Evolutionary conservation across 2,113 vertebrate species (phyloP), one percentile per base, ranked within the genome.

Genomic region (Clarias magur): DNA sequence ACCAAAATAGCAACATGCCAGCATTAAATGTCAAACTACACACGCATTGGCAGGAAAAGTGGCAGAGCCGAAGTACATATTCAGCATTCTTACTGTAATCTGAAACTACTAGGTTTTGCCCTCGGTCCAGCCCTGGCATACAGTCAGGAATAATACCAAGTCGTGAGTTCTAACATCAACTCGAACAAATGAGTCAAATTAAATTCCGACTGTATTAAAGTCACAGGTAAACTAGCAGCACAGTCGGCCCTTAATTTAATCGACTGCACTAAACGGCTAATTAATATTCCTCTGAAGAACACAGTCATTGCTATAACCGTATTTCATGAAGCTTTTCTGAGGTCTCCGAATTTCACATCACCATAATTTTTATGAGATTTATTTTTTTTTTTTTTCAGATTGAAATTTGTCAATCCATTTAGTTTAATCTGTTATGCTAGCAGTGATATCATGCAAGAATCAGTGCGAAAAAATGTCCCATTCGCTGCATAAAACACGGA

Each of bases 401-500:
- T 82, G 34, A 65, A 78, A 56, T 82, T 9, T 27, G 17, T 53
- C 8, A 42, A 83, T 70, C 80, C 42, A n/a, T 75, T 53, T 83
- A 38, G 68, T 30, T 87, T 34, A 60, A 83, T 82, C 68, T 75
- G 68, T 56, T 12, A 3, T 80, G 11, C 10, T 53, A 63, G 12
- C 48, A n/a, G 42, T 53, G 68, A 78, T 65, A 76, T 65, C 70
- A 62, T 17, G n/a, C 30, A 91, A 84, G 88, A 82, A 82, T 63
- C 42, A 1, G 63, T 54, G 68, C 38, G 56, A 73, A 83, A 72
- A 83, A 87, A 67, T 7, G 30, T 87, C 79, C 89, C 90, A 92
- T 93, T 93, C 88, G 85, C 85, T 86, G 80, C 59, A 86, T 86
- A 62, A 88, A 93, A 91, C 92, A 94, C 92, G 65, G n/a, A 34